Evolutionary conservation across 1,140 invertebrate species (phyloP).

Genomic region (Camponotus vicinus): DNA sequence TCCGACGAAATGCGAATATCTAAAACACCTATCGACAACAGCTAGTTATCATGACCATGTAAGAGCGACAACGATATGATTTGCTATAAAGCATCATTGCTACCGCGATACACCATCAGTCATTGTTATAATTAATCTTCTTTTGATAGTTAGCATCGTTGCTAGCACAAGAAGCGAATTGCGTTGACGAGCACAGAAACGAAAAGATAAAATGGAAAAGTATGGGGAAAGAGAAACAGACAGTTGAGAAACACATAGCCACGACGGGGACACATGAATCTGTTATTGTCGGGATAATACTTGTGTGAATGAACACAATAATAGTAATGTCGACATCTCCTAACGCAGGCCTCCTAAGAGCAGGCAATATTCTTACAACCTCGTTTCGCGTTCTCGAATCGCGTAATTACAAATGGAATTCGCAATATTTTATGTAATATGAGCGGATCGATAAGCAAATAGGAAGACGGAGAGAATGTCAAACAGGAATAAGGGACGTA

Average conservation of each 20-base stretch:
- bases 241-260: conserved; percentile 34
- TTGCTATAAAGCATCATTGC: conserved; percentile 54
- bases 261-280: conserved; percentile 24
- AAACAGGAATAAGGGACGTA: conserved; percentile 14
- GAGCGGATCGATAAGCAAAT: conserved; percentile 25
- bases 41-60: conserved; percentile 62
- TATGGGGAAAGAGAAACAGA: conserved; percentile 32
- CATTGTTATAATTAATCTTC: conserved; percentile 39
- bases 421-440: neutral
- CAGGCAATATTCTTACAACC: conserved; percentile 2
- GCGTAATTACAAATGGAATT: conserved; percentile 1
- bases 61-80: conserved; percentile 58
- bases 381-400: neutral
- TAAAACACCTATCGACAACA: conserved; percentile 59
- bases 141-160: conserved; percentile 64
- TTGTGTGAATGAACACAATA: conserved; percentile 26
- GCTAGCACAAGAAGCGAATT: conserved; percentile 54
- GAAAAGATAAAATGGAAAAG: neutral
- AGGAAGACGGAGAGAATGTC: conserved; percentile 41
- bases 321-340: conserved; percentile 13
- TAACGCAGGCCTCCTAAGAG: neutral
- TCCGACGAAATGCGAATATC: conserved; percentile 6
- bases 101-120: neutral
- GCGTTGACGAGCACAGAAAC: conserved; percentile 49
- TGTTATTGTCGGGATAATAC: conserved; percentile 11